phyloP scores from a whole-genome alignment of 2,888 invertebrate species.

The Drosophila subsilvestris region DNA sequence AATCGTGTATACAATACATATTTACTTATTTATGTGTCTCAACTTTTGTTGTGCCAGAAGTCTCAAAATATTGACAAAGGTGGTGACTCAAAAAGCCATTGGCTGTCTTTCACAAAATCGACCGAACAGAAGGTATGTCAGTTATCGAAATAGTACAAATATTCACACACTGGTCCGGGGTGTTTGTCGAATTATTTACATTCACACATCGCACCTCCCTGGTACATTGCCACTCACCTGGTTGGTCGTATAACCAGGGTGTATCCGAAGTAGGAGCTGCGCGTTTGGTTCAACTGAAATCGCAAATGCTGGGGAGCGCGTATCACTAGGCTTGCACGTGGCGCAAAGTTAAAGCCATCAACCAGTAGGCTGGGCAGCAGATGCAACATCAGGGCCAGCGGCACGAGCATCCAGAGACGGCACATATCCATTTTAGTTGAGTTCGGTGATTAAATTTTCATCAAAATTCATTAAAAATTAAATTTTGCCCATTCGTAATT shows the following conservation, averaged over 20 bases:
- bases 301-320: conserved; percentile 67
- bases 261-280: conserved; percentile 83
- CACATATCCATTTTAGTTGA: conserved; percentile 41
- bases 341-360: conserved; percentile 80
- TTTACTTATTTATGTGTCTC: conserved; percentile 1
- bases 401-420: conserved; percentile 10
- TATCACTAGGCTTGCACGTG: conserved; percentile 77
- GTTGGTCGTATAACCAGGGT: conserved; percentile 77
- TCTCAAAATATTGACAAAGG: conserved; percentile 60
- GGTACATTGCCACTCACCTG: conserved; percentile 74
- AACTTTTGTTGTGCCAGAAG: conserved; percentile 27
- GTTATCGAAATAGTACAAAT: conserved; percentile 32
- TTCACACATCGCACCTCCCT: neutral
- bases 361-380: neutral
- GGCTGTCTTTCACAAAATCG: conserved; percentile 26
- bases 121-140: conserved; percentile 2
- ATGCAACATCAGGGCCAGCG: conserved; percentile 19
- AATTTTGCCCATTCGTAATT: conserved; percentile 63
- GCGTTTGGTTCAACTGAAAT: conserved; percentile 68
- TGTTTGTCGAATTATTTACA: neutral
- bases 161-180: conserved; percentile 20
- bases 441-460: conserved; percentile 40
- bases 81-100: conserved; percentile 39
- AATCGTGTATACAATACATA: no score
- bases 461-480: conserved; percentile 49